Conservation (phyloP, 1,140 invertebrate species). For the Araneus ventricosus region DNA sequence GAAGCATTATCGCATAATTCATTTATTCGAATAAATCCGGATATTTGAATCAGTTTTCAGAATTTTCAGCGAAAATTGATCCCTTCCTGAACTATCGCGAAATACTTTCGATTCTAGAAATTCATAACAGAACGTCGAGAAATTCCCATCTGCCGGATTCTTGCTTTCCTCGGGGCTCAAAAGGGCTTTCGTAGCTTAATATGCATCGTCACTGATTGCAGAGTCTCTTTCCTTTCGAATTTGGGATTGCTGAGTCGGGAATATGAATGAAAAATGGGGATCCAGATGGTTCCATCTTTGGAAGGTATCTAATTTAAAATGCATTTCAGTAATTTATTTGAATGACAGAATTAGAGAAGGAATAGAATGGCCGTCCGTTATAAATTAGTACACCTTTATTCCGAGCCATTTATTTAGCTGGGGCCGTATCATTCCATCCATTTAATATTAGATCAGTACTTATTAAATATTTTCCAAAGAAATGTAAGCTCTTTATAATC, state of each 20-base stretch:
- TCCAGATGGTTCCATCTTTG: constrained; percentile 19
- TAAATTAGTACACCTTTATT: too few species aligned
- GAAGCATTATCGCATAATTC: neutral
- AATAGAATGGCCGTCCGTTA: too few species aligned
- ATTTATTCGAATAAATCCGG: neutral
- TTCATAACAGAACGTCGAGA: neutral
- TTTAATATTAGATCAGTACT: too few species aligned
- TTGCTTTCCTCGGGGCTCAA: neutral
- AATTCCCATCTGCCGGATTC: neutral
- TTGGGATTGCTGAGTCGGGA: neutral
- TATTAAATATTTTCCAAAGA: too few species aligned
- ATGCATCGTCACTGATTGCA: neutral
- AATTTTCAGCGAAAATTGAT: neutral
- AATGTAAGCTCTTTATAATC: too few species aligned
- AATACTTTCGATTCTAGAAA: neutral
- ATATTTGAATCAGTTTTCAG: neutral
- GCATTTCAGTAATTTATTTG: neutral
- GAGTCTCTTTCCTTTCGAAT: constrained; percentile 32
- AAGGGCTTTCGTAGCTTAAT: neutral
- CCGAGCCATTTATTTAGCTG: too few species aligned
- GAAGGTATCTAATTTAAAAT: neutral
- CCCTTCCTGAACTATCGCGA: neutral
- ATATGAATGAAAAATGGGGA: constrained; percentile 18
- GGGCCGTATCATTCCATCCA: too few species aligned
- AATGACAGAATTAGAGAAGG: constrained; percentile 12